Evolutionary conservation across 2,113 vertebrate genomes (phyloP).

Genomic region (Hemiprocne comata): DNA sequence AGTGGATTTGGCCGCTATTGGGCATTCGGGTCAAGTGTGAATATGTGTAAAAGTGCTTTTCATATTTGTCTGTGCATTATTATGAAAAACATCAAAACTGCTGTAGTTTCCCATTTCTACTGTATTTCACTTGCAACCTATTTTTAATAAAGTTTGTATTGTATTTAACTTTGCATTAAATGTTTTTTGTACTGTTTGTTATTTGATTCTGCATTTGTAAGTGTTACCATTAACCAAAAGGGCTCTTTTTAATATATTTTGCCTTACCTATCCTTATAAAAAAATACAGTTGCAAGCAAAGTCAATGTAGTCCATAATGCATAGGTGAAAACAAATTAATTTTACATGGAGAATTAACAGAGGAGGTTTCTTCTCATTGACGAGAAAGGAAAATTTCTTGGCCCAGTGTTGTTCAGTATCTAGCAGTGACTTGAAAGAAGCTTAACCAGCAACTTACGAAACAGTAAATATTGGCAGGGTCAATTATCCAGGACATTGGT

Average conservation of each 20-base stretch:
- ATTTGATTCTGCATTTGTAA: neutral
- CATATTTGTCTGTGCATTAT: slow-evolving; percentile 73
- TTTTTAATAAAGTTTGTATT: slow-evolving; percentile 89
- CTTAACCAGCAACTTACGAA: neutral
- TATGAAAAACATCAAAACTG: slow-evolving; percentile 77
- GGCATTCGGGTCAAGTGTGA: slow-evolving; percentile 71
- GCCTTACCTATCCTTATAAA: neutral
- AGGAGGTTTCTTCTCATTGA: neutral
- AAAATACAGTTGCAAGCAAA: neutral
- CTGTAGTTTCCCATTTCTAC: slow-evolving; percentile 85
- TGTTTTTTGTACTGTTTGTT: slow-evolving; percentile 35
- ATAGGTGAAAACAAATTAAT: neutral
- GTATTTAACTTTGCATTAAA: slow-evolving; percentile 81
- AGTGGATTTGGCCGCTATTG: slow-evolving; percentile 68
- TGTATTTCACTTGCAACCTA: slow-evolving; percentile 84
- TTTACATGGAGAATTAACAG: neutral
- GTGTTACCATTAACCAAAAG: neutral
- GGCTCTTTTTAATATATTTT: neutral
- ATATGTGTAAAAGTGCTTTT: slow-evolving; percentile 74
- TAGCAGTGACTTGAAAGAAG: neutral
- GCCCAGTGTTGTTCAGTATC: neutral
- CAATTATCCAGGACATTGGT: fast-evolving
- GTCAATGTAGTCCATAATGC: neutral
- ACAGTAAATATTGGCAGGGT: neutral
- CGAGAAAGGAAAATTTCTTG: neutral